These are phyloP conservation scores for Vanacampus margaritifer DNA, from an alignment of 2,113 vertebrate genomes.

Conservation along the genomic window DNA sequence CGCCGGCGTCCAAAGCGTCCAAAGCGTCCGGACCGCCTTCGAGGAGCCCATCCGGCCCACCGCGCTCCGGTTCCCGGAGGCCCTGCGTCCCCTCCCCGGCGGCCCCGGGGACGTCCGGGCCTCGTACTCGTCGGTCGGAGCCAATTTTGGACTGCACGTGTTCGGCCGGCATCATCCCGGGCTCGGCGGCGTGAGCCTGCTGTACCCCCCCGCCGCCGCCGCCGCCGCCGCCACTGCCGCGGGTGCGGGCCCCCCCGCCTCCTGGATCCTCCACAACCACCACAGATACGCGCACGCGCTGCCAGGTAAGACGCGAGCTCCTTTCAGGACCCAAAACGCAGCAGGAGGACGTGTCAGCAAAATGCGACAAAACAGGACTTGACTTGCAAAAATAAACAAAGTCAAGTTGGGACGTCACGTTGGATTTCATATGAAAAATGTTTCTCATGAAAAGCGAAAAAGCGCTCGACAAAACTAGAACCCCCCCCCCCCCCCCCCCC, in stretches of 20 bases:
- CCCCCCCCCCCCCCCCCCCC: too few relatives aligned
- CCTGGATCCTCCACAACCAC: constrained; percentile 35
- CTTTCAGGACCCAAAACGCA: too few relatives aligned
- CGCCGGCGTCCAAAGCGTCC: background rate
- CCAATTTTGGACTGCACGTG: background rate
- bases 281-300: background rate
- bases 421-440: too few relatives aligned
- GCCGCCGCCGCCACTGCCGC: too few relatives aligned
- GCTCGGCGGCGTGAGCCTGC: background rate
- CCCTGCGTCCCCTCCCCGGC: constrained; percentile 54
- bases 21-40: constrained; percentile 57
- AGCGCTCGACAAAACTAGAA: too few relatives aligned
- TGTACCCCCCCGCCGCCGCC: constrained; percentile 11
- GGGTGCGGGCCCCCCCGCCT: constrained; percentile 48
- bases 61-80: constrained; percentile 69
- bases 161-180: background rate
- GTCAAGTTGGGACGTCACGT: too few relatives aligned
- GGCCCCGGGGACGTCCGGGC: background rate
- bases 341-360: too few relatives aligned
- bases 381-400: too few relatives aligned
- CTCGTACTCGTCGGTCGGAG: too few relatives aligned
- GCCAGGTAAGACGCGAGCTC: background rate
- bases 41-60: constrained; percentile 73
- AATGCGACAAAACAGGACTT: too few relatives aligned
- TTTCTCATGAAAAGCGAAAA: too few relatives aligned